These are phyloP conservation scores for Notospermus geniculatus DNA, from an alignment of 1,140 invertebrate genomes.

Conservation along the genomic window DNA sequence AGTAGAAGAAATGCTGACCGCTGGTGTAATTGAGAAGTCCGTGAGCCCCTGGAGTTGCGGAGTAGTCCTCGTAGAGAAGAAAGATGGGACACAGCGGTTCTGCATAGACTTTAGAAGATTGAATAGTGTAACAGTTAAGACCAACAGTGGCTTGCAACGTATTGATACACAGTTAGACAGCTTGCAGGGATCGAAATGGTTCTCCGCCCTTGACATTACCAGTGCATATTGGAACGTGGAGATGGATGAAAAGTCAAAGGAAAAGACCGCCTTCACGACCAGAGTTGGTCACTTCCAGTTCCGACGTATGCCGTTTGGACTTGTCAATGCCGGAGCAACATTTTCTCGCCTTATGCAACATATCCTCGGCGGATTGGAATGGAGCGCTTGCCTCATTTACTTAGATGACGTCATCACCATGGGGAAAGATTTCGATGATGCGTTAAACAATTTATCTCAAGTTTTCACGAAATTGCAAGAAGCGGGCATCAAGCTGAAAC, in stretches of 20 bases:
- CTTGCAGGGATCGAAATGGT: slow-evolving; percentile 46
- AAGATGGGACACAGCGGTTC: slow-evolving; percentile 52
- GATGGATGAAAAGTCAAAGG: slow-evolving; percentile 25
- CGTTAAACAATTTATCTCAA: too few species aligned
- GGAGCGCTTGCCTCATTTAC: too few species aligned
- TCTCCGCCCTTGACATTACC: slow-evolving; percentile 56
- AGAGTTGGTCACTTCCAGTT: slow-evolving; percentile 29
- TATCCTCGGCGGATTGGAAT: too few species aligned
- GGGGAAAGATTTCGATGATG: too few species aligned
- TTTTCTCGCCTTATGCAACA: slow-evolving; percentile 22
- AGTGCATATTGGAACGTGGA: slow-evolving; percentile 59
- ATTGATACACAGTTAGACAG: too few species aligned
- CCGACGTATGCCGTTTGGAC: slow-evolving; percentile 25
- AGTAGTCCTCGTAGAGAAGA: slow-evolving; percentile 61
- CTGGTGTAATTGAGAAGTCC: too few species aligned
- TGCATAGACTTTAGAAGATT: slow-evolving; percentile 57
- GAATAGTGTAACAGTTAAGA: slow-evolving; percentile 56
- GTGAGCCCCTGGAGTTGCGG: too few species aligned
- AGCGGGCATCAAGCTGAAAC: too few species aligned
- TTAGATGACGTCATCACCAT: too few species aligned
- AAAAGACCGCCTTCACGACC: slow-evolving; percentile 31
- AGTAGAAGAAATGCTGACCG: too few species aligned
- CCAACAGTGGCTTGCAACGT: too few species aligned
- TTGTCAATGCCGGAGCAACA: slow-evolving; percentile 18
- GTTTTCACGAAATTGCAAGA: too few species aligned